Evolutionary conservation across 2,888 invertebrate species (phyloP), one percentile per base, ranked within the genome.

Genomic region (Smittia aterrima): DNA sequence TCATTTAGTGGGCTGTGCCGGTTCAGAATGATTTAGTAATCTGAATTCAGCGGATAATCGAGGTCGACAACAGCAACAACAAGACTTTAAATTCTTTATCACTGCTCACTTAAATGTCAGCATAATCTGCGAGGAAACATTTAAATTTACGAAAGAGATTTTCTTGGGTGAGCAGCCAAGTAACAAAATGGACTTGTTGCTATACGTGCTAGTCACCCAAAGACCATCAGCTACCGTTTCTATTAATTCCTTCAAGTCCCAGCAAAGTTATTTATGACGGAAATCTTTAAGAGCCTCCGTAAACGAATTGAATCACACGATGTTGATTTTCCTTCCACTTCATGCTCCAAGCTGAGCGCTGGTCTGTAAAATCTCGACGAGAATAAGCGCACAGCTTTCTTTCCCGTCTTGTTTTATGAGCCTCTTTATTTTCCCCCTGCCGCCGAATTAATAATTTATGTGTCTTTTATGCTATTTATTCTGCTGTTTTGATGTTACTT

Each of bases 401-500:
- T 22, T 58, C 58, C n/a, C 20, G 7, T 22, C 18, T n/a, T 7
- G 13, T 70, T 70, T 70, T 70, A 70, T 70, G 70, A 22, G 54
- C 27, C 25, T 70, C 27, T 64, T 64, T 64, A 64, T 64, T 64
- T 27, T 6, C 20, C 70, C 53, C 53, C 16, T 70, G 70, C 41
- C 20, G 54, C 18, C 24, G 22, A 54, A 70, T 53, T 53, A 70
- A 70, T 70, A 54, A 70, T 70, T 70, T 70, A 70, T 70, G 70
- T 16, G 7, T 22, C 54, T 70, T 70, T 70, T 70, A 70, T 70
- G 70, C 70, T 70, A 54, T 70, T 70, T 70, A 70, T 70, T 41
- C 70, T 32, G 27, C 64, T 66, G 20, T 66, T 66, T 64, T 66
- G 38, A 32, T 40, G 40, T 38, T 18, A 20, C 38, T 67, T 24